Conservation (phyloP, 1,140 invertebrate genomes). For the Zaprionus taronus region DNA sequence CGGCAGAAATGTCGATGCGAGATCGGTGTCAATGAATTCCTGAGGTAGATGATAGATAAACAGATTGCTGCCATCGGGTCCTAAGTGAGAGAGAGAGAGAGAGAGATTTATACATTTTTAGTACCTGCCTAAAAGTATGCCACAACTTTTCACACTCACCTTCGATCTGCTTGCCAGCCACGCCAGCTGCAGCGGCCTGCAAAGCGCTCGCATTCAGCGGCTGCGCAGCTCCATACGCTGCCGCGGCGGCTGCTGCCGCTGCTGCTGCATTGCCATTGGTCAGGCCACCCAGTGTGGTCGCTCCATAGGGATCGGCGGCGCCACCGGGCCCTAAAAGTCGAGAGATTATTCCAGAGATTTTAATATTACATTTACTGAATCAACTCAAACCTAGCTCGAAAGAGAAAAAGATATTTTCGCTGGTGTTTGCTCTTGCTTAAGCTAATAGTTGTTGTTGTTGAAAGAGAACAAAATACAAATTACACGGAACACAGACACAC, state of each 20-base stretch:
- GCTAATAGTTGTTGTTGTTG: slow-evolving; percentile 12
- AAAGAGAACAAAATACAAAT: slow-evolving; percentile 15
- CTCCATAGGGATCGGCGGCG: slow-evolving; percentile 70
- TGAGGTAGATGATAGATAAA: slow-evolving; percentile 99
- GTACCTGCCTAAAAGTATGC: neutral
- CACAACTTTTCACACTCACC: slow-evolving; percentile 48
- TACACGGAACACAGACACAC: slow-evolving; percentile 26
- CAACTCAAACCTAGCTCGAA: neutral
- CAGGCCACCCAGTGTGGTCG: slow-evolving; percentile 64
- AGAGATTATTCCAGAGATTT: slow-evolving; percentile 16
- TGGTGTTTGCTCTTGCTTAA: slow-evolving; percentile 30
- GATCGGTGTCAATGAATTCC: slow-evolving; percentile 97
- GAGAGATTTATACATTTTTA: slow-evolving; percentile 24
- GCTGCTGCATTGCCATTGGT: slow-evolving; percentile 57
- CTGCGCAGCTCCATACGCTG: slow-evolving; percentile 61
- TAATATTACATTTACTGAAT: slow-evolving; percentile 4
- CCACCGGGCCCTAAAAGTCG: slow-evolving; percentile 65
- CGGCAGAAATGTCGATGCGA: slow-evolving; percentile 96
- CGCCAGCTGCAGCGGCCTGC: slow-evolving; percentile 75
- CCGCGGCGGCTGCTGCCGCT: slow-evolving; percentile 38
- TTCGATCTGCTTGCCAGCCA: slow-evolving; percentile 83
- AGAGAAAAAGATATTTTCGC: neutral
- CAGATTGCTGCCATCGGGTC: slow-evolving; percentile 98
- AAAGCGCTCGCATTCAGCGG: slow-evolving; percentile 67
- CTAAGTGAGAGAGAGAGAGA: slow-evolving; percentile 82